These are phyloP conservation scores for Sminthurinus aureus DNA, from an alignment of 2,888 invertebrate genomes.

Conservation along the genomic window DNA sequence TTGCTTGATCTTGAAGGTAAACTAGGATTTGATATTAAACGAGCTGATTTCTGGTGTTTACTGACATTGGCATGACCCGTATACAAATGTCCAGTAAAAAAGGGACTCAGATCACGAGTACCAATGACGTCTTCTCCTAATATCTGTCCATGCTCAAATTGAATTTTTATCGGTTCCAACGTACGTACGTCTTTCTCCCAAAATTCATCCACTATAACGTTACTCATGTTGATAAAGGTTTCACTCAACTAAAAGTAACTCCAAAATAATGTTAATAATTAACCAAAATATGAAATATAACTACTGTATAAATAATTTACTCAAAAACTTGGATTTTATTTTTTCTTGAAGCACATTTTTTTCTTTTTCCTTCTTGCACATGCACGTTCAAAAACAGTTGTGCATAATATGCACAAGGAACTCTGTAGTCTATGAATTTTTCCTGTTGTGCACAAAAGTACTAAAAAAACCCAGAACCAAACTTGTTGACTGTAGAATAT, in stretches of 20 bases:
- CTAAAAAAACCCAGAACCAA: too few relatives aligned
- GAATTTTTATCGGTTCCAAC: slow-evolving; percentile 15
- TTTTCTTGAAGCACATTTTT: background rate
- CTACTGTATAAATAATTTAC: background rate
- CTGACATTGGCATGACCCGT: background rate
- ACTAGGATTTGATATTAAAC: background rate
- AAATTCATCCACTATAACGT: slow-evolving; percentile 18
- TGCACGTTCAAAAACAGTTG: too few relatives aligned
- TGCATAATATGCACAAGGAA: too few relatives aligned
- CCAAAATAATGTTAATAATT: background rate
- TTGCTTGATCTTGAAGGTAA: background rate
- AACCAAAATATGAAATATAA: background rate
- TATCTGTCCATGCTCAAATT: slow-evolving; percentile 32
- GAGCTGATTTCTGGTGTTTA: background rate
- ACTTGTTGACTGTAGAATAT: too few relatives aligned
- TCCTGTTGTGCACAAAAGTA: too few relatives aligned
- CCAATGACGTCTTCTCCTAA: background rate
- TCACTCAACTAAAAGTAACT: background rate
- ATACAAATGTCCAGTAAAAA: slow-evolving; percentile 17
- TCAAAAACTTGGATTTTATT: background rate
- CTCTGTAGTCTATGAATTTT: too few relatives aligned
- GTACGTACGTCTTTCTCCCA: slow-evolving; percentile 3
- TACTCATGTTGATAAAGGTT: slow-evolving; percentile 18
- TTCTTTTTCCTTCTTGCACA: background rate
- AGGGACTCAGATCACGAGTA: slow-evolving; percentile 21